These are phyloP conservation scores for Chlorodrepanis virens DNA, from an alignment of 2,113 vertebrate genomes.

Conservation along the genomic window DNA sequence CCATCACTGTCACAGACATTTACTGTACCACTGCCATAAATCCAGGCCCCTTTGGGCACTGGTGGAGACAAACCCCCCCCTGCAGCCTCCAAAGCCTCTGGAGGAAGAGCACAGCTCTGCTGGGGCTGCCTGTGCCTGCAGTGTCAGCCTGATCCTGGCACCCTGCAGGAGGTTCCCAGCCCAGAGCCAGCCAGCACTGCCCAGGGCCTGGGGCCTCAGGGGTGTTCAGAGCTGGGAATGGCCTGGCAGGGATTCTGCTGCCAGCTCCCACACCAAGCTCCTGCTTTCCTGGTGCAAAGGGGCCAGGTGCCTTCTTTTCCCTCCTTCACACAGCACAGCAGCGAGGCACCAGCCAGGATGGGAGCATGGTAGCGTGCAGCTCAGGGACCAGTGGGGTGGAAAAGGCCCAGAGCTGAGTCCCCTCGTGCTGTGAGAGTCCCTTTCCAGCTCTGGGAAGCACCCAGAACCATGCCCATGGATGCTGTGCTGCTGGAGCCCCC, in stretches of 20 bases:
- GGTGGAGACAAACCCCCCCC: background rate
- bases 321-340: background rate
- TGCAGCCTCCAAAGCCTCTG: background rate
- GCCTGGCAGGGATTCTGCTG: background rate
- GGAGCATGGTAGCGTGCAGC: background rate
- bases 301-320: background rate
- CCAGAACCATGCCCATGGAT: background rate
- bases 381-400: background rate
- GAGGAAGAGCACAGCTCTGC: background rate
- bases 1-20: background rate
- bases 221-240: background rate
- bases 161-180: background rate
- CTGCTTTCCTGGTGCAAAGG: background rate
- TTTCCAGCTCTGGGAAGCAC: background rate
- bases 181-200: background rate
- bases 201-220: background rate
- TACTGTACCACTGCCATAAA: background rate
- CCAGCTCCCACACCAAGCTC: background rate
- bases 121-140: background rate
- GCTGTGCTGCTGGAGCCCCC: background rate
- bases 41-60: background rate
- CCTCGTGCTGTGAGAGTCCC: accelerated
- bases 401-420: background rate
- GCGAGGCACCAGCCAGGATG: accelerated
- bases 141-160: background rate